Evolutionary conservation across 64 coral and sea anemone genomes (phyloP), one percentile per base, ranked within the genome.

Genomic region (Stichodactyla helianthus): DNA sequence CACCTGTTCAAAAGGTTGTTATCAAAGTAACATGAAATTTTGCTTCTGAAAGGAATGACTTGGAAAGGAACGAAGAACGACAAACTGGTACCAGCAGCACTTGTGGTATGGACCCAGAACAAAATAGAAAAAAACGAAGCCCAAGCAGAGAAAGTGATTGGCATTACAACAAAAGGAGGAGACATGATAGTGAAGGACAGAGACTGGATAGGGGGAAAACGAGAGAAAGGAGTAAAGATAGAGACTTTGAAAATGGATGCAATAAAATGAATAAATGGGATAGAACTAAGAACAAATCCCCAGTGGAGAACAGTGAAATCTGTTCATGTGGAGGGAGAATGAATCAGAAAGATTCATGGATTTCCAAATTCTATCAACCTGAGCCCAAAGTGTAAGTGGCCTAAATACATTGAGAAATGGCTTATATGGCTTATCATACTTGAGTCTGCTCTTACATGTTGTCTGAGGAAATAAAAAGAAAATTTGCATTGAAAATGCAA

Each of bases 311-410:
- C 60, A 26, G 22, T 81, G 59, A 52, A 35, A 51, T 70, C 1
- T 91, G 89, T 52, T 79, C 51, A 52, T 86, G 86, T 88, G 55
- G 78, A 18, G 22, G 74, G 6, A 54, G 88, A 87, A 79, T 91
- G 61, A 83, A 65, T 8, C 54, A 83, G 17, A 84, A 90, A 63
- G 68, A 74, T 74, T 62, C 83, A 0, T 89, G 90, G 67, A 83
- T 95, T 85, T 53, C 84, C 55, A 88, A 82, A 74, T 82, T 92
- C 53, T 95, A 95, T 82, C 79, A 80, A 25, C 25, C 94, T 7
- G 87, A 95, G 17, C 94, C 94, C 6, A 87, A 55, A 95, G 90
- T 95, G 90, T 95, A 86, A 95, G 93, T 89, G 25, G 14, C 7
- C 53, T 79, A 53, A 68, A 20, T 22, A 68, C 63, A 44, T 2